A percentile compares a stretch with the other conserved stretches of the same genome.
Conservation (phyloP, 2,888 invertebrate genomes). For the Deroplatys truncata region DNA sequence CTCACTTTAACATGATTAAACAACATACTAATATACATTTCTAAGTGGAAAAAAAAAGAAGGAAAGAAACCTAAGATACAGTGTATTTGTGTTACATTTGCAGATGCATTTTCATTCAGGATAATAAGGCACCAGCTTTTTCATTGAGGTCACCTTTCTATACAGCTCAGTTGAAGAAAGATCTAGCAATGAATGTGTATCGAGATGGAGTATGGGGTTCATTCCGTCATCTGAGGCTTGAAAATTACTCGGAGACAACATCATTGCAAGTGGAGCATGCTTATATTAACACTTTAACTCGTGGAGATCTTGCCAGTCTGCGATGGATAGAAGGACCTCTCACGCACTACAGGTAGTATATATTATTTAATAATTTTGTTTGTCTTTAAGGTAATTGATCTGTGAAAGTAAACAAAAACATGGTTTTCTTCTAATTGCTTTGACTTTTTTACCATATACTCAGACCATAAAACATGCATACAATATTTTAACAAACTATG, state of each 20-base stretch:
- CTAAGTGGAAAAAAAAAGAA: no score
- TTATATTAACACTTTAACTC: conserved; percentile 85
- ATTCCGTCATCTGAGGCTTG: conserved; percentile 74
- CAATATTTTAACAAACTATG: no score
- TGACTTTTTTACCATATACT: no score
- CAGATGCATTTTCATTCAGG: conserved; percentile 62
- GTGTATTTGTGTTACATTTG: neutral
- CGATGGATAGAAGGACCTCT: conserved; percentile 89
- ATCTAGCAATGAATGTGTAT: conserved; percentile 81
- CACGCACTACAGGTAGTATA: conserved; percentile 52
- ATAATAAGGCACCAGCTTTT: conserved; percentile 55
- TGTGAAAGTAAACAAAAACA: no score
- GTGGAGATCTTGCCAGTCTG: conserved; percentile 91
- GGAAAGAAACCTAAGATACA: no score
- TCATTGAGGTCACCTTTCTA: conserved; percentile 55
- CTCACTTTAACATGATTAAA: no score
- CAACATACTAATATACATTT: no score
- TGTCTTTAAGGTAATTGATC: no score
- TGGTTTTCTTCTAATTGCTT: no score
- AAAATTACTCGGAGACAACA: conserved; percentile 39
- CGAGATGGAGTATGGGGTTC: conserved; percentile 82
- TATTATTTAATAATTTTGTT: no score
- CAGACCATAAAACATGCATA: no score
- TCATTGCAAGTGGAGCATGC: conserved; percentile 71
- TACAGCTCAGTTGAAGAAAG: conserved; percentile 61